Percentiles rank a stretch among this genome's conserved stretches.
Conservation (phyloP, 2,113 vertebrate genomes). For the Phyllostomus hastatus region DNA sequence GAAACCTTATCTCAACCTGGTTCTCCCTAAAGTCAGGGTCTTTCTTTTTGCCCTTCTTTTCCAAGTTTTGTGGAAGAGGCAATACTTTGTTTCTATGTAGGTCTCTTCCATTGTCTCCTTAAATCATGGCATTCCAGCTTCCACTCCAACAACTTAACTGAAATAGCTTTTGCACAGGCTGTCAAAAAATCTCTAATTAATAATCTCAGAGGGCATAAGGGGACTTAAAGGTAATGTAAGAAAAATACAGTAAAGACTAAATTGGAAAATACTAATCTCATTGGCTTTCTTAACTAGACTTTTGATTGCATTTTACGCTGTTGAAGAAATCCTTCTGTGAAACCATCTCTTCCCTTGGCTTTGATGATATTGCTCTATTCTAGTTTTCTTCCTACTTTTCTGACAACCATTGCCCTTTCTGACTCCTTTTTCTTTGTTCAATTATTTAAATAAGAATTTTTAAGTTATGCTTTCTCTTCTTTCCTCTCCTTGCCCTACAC, state of each 20-base stretch:
- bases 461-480: background rate
- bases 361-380: background rate
- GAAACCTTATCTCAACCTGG: conserved; percentile 38
- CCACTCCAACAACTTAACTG: background rate
- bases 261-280: background rate
- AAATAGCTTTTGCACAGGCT: background rate
- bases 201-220: background rate
- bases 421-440: background rate
- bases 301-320: background rate
- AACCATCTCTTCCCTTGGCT: background rate
- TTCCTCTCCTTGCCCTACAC: background rate
- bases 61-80: background rate
- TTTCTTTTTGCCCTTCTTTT: background rate
- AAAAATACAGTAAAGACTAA: too few relatives aligned
- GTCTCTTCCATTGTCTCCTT: background rate
- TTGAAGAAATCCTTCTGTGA: background rate
- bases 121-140: background rate
- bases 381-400: background rate
- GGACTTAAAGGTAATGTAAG: too few relatives aligned
- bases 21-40: conserved; percentile 22
- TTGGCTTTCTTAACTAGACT: background rate
- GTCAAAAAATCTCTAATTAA: background rate
- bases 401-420: background rate
- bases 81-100: background rate
- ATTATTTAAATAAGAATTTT: background rate